A percentile compares a stretch with the other conserved stretches of the same genome.
phyloP scores from a whole-genome alignment of 2,797 vertebrate genomes.

The Neostethus bicornis region DNA sequence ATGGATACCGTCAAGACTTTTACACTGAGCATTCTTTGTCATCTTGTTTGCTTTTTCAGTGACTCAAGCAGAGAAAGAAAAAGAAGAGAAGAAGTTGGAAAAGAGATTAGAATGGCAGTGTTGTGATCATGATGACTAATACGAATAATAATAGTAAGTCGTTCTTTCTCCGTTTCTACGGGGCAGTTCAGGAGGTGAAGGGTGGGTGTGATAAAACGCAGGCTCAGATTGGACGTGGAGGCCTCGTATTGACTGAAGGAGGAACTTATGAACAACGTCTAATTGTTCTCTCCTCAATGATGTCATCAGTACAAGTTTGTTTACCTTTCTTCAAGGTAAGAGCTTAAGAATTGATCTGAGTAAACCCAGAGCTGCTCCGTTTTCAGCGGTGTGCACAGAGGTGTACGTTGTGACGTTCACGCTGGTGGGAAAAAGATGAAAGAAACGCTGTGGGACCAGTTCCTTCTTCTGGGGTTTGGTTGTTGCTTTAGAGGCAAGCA shows the following conservation, averaged over 20 bases:
- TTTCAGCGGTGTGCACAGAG: slow-evolving; percentile 29
- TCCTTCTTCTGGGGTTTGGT: no score
- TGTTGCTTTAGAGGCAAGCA: no score
- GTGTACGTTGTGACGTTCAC: slow-evolving; percentile 26
- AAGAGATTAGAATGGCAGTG: no score
- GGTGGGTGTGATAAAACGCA: slow-evolving; percentile 26
- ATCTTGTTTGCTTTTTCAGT: no score
- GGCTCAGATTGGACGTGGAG: slow-evolving; percentile 37
- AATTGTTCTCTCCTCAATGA: slow-evolving; percentile 76
- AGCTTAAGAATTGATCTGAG: slow-evolving; percentile 69
- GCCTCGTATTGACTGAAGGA: slow-evolving; percentile 75
- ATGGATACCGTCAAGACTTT: no score
- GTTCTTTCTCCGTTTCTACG: neutral
- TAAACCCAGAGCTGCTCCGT: slow-evolving; percentile 48
- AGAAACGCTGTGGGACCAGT: no score
- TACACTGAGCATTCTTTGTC: no score
- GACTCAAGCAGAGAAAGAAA: no score
- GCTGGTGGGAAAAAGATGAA: slow-evolving; percentile 20
- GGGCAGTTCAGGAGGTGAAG: neutral
- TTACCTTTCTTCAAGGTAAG: slow-evolving; percentile 65
- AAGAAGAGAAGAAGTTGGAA: no score
- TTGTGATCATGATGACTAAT: no score
- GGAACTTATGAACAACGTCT: slow-evolving; percentile 66
- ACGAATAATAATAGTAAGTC: no score
- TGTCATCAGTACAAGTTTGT: slow-evolving; percentile 50